Base-by-base conservation (phyloP, 1,140 invertebrate genomes). In the Triops longicaudatus region DNA sequence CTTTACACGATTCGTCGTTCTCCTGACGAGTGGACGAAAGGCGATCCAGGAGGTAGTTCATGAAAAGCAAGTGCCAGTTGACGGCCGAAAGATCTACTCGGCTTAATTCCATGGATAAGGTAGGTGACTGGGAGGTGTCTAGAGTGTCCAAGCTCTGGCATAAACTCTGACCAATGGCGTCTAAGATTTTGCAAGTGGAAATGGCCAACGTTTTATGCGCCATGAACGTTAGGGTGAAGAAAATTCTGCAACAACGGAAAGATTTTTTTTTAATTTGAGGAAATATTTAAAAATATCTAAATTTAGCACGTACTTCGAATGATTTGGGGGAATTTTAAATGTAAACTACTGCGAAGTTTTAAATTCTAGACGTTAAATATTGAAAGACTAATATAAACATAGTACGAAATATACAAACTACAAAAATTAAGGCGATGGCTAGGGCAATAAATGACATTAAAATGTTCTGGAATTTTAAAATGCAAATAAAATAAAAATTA, bases 141-240 rank as follows among this genome's bases (percentile, higher is more conserved):
- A 83, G 85, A 81, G 73, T 85, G 80, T 78, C 85, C 79, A 86
- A 84, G 81, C 85, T 85, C 73, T 84, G 85, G 44, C 81, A 80
- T 42, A 87, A 81, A 6, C 86, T 81, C 71, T 85, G 84, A 26
- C 85, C 82, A 73, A 86, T 83, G 78, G 80, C 81, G 78, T 85
- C 83, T 41, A 84, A 80, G 5, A 84, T 82, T 27, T 82, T 82
- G 27, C 76, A 77, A 17, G 78, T 73, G 4, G 79, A 80, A 74
- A 79, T 78, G 9, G 77, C 79, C 80, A 94, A 84, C 77, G 92
- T 92, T 81, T 93, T 93, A 78, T 93, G 91, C 31, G 92, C 92
- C 85, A 97, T 88, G 83, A 93, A 95, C 74, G 93, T 92, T 72
- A 96, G 84, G 72, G 96, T 85, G 78, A 96, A 91, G 81, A 97